Conservation (phyloP, 2,797 vertebrate species). For the Tragelaphus eurycerus region DNA sequence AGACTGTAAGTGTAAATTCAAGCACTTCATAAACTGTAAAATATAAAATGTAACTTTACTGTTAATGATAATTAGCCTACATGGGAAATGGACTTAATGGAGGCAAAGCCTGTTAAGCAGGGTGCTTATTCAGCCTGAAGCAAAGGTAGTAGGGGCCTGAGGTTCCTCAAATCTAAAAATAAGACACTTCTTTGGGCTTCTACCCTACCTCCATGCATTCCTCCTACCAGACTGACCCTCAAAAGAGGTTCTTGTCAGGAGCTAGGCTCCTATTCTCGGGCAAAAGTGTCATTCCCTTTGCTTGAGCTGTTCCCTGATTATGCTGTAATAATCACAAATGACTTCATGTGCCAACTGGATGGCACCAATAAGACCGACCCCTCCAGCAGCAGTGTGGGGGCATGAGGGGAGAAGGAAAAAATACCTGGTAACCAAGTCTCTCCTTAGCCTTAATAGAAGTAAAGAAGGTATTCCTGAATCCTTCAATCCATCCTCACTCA, state of each 20-base stretch:
- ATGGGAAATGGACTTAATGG: not conserved
- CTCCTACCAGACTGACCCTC: not conserved
- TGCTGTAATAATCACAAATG: slow-evolving; percentile 29
- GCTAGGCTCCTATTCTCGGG: not conserved
- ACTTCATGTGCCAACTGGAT: not conserved
- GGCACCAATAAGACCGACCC: not conserved
- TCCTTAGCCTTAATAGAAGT: not conserved
- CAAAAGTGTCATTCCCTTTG: slow-evolving; percentile 10
- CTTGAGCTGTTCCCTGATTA: not conserved
- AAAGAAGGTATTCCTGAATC: not conserved
- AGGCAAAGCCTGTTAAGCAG: not conserved
- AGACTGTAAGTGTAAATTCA: not conserved
- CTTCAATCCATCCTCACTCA: not conserved
- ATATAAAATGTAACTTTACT: not conserved
- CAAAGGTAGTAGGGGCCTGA: not conserved
- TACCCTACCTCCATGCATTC: not conserved
- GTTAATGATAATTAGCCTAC: not conserved
- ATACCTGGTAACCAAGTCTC: not conserved
- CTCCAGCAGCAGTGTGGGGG: not conserved
- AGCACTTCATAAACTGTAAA: slow-evolving; percentile 19
- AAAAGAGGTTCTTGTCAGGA: not conserved
- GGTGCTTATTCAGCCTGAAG: not conserved
- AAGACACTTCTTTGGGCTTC: not conserved
- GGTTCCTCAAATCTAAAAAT: not conserved
- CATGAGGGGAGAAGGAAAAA: not conserved